These are phyloP conservation scores for Ophthalmolycus amberensis DNA, from an alignment of 2,113 vertebrate genomes.

Conservation along the genomic window DNA sequence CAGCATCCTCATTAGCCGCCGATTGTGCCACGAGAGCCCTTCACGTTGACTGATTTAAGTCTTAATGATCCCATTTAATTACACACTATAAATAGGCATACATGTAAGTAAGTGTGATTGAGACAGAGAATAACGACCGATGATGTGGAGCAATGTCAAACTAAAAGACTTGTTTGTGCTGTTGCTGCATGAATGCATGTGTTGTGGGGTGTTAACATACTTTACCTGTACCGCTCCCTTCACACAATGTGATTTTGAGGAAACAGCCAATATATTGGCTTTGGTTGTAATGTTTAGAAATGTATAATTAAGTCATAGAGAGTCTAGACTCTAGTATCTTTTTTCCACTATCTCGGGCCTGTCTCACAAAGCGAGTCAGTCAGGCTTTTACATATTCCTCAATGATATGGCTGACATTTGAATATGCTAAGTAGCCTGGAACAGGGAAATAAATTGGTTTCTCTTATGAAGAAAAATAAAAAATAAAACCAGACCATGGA, in stretches of 20 bases:
- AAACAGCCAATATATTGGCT: not conserved
- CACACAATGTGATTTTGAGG: not conserved
- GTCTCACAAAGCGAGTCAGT: constrained; percentile 57
- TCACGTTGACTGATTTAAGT: constrained; percentile 30
- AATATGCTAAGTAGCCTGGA: not conserved
- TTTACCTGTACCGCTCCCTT: constrained; percentile 27
- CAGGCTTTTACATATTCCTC: not conserved
- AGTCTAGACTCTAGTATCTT: not conserved
- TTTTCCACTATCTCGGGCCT: constrained; percentile 28
- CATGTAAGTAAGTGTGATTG: constrained; percentile 16
- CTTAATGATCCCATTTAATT: constrained; percentile 37
- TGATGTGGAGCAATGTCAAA: constrained; percentile 20
- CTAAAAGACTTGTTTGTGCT: constrained; percentile 33
- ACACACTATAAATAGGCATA: constrained; percentile 31
- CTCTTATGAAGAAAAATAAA: not conserved
- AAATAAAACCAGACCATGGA: constrained; percentile 10
- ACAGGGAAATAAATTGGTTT: constrained; percentile 5
- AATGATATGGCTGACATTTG: constrained; percentile 1
- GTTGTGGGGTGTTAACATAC: constrained; percentile 22
- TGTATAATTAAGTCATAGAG: not conserved
- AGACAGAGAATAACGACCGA: constrained; percentile 26
- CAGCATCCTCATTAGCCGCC: constrained; percentile 4
- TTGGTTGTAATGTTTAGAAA: constrained; percentile 9
- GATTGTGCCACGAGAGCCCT: constrained; percentile 1
- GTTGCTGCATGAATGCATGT: constrained; percentile 61